Evolutionary conservation across 1,140 invertebrate species (phyloP), one percentile per base, ranked within the genome.

Genomic region (Camponotus vicinus): DNA sequence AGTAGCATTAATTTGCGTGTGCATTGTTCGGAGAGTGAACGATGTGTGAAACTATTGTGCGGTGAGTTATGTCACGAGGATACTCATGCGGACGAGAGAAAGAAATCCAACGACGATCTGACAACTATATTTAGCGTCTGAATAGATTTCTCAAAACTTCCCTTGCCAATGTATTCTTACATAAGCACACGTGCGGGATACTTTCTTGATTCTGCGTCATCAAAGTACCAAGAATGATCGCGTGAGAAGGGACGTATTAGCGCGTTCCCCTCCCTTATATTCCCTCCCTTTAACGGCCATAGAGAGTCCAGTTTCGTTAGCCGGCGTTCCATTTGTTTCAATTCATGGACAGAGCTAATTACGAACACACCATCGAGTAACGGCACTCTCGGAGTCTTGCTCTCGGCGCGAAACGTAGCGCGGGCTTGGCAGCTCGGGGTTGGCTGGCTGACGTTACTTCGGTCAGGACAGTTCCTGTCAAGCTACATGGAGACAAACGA

Each of bases 401-500:
- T 34, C 73, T 67, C 78, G 88, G 52, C 42, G 63, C 71, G 13
- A 67, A 76, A 49, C 75, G 67, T 64, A 52, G 52, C 57, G 59
- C 55, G n/a, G 18, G 86, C 78, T 21, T 49, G 88, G 49, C 64
- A 21, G n/a, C 57, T 67, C 85, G 71, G 88, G 88, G 89, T 89
- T 18, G 88, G 89, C 89, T 70, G 78, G 91, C 87, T 93, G 92
- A 92, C 92, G 91, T 93, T 94, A 92, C 93, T 91, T 88, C 86
- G 89, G 86, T 79, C 92, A 92, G 92, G 93, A 94, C 92, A 93
- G 91, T 93, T 92, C 90, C 93, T 95, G 94, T 95, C 94, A 95
- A 82, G 88, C 91, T 93, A 94, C 94, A 95, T 95, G 94, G 94
- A 95, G 94, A 95, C 94, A 95, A 95, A 95, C 94, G 94, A 95